These are phyloP conservation scores for Uria lomvia DNA, from an alignment of 2,113 vertebrate species.

Conservation along the genomic window DNA sequence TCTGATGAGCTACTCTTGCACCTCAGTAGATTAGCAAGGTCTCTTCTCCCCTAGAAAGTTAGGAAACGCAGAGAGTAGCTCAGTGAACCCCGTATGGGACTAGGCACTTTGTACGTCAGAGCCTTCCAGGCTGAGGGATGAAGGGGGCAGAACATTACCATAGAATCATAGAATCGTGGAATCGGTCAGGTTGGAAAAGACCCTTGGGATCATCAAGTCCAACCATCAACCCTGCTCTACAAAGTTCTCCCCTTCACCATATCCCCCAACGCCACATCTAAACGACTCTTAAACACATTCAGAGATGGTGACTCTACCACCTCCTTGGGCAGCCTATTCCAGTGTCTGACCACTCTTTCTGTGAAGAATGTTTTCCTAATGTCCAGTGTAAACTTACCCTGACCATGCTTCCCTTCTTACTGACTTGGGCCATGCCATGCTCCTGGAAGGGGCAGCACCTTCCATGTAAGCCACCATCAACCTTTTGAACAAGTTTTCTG, in stretches of 20 bases:
- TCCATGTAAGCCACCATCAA: neutral
- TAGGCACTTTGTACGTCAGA: neutral
- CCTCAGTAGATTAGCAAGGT: neutral
- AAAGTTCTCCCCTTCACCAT: no score
- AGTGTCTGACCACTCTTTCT: no score
- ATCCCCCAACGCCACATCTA: no score
- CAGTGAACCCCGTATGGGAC: neutral
- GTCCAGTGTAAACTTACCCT: no score
- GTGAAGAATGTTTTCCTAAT: no score
- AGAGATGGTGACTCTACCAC: no score
- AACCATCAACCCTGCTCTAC: no score
- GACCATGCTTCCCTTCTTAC: neutral
- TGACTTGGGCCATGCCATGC: neutral
- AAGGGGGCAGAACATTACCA: neutral
- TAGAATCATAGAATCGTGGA: no score
- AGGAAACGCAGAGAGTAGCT: neutral
- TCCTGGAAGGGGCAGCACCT: neutral
- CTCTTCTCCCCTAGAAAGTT: neutral
- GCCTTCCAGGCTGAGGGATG: neutral
- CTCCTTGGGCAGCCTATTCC: no score
- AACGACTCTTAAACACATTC: no score
- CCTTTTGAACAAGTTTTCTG: neutral
- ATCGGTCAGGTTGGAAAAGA: no score
- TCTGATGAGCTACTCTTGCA: neutral
- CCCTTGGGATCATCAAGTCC: no score